phyloP scores from a whole-genome alignment of 2,113 vertebrate species.

The Carollia perspicillata region DNA sequence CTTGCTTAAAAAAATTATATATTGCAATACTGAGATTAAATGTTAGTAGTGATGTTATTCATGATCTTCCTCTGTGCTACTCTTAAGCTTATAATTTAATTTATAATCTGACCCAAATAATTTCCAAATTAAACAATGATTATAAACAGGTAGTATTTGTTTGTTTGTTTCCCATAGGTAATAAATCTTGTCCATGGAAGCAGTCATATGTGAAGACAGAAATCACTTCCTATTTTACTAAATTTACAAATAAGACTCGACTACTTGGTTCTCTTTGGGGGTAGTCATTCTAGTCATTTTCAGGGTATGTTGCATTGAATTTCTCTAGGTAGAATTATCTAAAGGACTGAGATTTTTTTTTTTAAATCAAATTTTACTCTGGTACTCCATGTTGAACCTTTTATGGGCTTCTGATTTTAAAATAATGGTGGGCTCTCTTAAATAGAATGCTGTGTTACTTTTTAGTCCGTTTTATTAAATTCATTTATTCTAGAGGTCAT shows the following conservation, averaged over 20 bases:
- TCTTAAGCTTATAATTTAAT: background rate
- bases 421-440: conserved; percentile 55
- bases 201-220: background rate
- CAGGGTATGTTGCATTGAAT: background rate
- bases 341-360: background rate
- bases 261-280: background rate
- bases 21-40: background rate
- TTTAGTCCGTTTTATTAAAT: conserved; percentile 62
- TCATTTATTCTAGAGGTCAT: conserved; percentile 70
- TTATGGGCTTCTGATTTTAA: conserved; percentile 23
- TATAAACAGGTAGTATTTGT: background rate
- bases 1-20: background rate
- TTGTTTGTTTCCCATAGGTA: background rate
- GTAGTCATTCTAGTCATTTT: background rate
- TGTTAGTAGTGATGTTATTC: background rate
- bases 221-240: background rate
- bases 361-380: background rate
- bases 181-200: background rate
- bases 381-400: background rate
- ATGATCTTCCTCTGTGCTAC: background rate
- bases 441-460: background rate
- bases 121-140: conserved; percentile 7
- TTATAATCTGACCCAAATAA: background rate
- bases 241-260: background rate
- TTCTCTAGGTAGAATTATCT: background rate